Conservation (phyloP, 1,140 invertebrate genomes). For the Drosophila lacertosa region DNA sequence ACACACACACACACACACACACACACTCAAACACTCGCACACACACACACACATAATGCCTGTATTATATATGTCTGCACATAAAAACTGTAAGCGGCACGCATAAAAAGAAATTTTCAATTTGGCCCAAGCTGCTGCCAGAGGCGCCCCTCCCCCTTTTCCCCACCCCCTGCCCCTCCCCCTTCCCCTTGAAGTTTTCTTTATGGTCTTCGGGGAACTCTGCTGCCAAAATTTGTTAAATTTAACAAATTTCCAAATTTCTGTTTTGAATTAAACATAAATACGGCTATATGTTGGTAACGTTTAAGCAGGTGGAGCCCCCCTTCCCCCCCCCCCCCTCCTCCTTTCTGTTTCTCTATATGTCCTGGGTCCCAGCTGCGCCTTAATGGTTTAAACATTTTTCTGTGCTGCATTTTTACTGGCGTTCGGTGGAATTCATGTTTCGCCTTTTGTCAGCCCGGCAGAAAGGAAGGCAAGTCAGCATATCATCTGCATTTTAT, state of each 20-base stretch:
- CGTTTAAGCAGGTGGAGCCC: conserved; percentile 6
- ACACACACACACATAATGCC: conserved; percentile 18
- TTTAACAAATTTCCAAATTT: conserved; percentile 54
- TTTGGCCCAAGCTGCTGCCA: conserved; percentile 55
- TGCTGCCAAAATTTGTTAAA: conserved; percentile 61
- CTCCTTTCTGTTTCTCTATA: not conserved
- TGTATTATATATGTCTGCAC: conserved; percentile 73
- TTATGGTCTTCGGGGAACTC: conserved; percentile 40
- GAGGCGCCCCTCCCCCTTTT: conserved; percentile 6
- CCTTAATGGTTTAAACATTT: conserved; percentile 42
- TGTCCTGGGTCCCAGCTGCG: conserved; percentile 27
- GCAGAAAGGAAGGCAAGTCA: not conserved
- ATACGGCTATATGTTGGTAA: conserved; percentile 39
- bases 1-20: conserved; percentile 32
- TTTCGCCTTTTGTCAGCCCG: not conserved
- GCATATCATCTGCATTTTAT: conserved; percentile 23
- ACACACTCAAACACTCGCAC: too few relatives aligned
- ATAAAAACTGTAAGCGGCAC: conserved; percentile 71
- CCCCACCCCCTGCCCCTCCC: not conserved
- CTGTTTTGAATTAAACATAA: conserved; percentile 71
- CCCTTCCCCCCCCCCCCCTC: not conserved
- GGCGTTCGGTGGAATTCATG: conserved; percentile 15
- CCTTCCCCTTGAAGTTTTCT: conserved; percentile 19
- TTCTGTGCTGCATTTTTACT: conserved; percentile 30
- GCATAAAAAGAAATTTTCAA: conserved; percentile 75